Percentiles rank a stretch among this genome's conserved stretches.
Conservation (phyloP, 2,888 invertebrate species). For the Dolomedes plantarius region DNA sequence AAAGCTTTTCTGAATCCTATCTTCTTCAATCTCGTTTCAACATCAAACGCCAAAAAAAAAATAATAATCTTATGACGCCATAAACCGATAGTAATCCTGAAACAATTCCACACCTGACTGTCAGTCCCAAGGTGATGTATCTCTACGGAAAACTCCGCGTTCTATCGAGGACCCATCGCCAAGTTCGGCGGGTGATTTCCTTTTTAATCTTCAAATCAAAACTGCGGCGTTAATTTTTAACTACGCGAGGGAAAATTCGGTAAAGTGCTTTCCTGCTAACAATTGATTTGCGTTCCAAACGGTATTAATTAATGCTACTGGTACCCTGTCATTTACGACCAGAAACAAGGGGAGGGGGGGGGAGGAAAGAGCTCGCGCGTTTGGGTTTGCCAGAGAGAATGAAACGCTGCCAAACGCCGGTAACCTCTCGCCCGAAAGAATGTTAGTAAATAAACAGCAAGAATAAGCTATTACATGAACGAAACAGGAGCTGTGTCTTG, state of each 20-base stretch:
- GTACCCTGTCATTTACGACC: slow-evolving; percentile 49
- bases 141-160: background rate
- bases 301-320: slow-evolving; percentile 39
- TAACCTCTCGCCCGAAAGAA: too few relatives aligned
- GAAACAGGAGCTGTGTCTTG: background rate
- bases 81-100: background rate
- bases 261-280: background rate
- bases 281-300: slow-evolving; percentile 36
- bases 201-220: too few relatives aligned
- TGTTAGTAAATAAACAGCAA: background rate
- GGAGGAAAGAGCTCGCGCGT: background rate
- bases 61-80: background rate
- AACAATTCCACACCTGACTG: background rate
- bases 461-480: too few relatives aligned
- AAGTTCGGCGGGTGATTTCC: too few relatives aligned
- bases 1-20: background rate
- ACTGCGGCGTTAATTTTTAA: too few relatives aligned
- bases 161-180: too few relatives aligned
- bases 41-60: background rate
- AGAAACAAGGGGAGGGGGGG: slow-evolving; percentile 30
- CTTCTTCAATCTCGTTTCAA: background rate
- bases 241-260: too few relatives aligned
- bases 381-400: slow-evolving; percentile 25
- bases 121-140: background rate
- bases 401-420: background rate